phyloP scores from a whole-genome alignment of 1,140 invertebrate genomes.

The Diuraphis noxia region DNA sequence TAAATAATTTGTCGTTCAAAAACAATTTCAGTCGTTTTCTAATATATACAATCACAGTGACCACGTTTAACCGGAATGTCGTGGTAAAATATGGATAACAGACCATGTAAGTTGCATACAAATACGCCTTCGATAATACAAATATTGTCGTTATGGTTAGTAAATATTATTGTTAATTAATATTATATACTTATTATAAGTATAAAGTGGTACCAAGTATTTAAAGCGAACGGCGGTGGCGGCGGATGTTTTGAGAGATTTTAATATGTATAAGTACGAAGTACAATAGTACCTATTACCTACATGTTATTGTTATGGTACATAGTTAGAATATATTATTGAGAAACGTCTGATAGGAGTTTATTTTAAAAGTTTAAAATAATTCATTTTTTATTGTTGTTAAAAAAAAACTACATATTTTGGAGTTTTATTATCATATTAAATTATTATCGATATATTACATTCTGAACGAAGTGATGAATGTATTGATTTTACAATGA shows the following conservation, averaged over 20 bases:
- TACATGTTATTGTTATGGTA: too few species aligned
- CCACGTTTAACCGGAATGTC: neutral
- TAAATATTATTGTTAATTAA: too few species aligned
- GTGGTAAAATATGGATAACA: neutral
- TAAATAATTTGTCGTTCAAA: neutral
- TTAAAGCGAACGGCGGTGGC: neutral
- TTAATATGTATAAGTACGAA: neutral
- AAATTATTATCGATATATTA: neutral
- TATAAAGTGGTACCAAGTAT: neutral
- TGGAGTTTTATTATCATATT: neutral
- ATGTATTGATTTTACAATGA: too few species aligned
- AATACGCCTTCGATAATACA: neutral
- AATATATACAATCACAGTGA: neutral
- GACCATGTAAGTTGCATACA: neutral
- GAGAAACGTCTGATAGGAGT: neutral
- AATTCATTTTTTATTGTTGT: neutral
- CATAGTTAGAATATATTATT: neutral
- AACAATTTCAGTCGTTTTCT: neutral
- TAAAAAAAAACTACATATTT: neutral
- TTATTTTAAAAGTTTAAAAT: slow-evolving; percentile 5
- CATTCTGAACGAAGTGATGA: too few species aligned
- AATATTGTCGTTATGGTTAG: neutral
- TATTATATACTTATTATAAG: neutral
- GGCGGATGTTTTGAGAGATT: neutral
- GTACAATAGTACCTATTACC: neutral